These are phyloP conservation scores for Osmoderma eremita DNA, from an alignment of 2,888 invertebrate species.

Conservation along the genomic window DNA sequence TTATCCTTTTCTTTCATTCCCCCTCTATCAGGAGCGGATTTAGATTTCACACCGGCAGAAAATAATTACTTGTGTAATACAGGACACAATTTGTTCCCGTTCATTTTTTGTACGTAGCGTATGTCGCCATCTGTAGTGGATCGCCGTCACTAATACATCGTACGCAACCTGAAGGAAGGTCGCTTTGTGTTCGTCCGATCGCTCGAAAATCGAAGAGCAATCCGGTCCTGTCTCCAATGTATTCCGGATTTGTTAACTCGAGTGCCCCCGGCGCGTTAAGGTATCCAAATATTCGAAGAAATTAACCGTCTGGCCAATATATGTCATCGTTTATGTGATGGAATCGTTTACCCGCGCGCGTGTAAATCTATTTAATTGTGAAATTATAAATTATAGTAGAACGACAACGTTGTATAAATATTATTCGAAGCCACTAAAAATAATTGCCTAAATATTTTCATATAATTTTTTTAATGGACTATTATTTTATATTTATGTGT, in stretches of 20 bases:
- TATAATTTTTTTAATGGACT: slow-evolving; percentile 34
- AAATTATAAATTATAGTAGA: slow-evolving; percentile 37
- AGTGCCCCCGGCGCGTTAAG: slow-evolving; percentile 14
- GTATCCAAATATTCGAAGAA: slow-evolving; percentile 31
- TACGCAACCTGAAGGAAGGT: too few species aligned
- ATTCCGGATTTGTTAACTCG: slow-evolving; percentile 25
- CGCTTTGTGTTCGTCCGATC: too few species aligned
- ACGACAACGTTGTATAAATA: slow-evolving; percentile 37
- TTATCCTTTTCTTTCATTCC: slow-evolving; percentile 22
- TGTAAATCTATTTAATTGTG: slow-evolving; percentile 36
- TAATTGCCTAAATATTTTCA: slow-evolving; percentile 36
- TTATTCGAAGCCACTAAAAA: slow-evolving; percentile 33
- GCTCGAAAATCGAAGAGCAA: neutral
- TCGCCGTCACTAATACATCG: too few species aligned
- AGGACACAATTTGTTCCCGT: too few species aligned
- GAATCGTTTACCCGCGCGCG: slow-evolving; percentile 33
- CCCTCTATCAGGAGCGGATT: slow-evolving; percentile 10
- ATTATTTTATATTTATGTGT: slow-evolving; percentile 32
- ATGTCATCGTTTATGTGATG: slow-evolving; percentile 39
- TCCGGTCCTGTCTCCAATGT: slow-evolving; percentile 8
- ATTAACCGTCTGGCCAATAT: slow-evolving; percentile 41
- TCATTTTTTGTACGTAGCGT: too few species aligned
- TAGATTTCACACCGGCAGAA: neutral
- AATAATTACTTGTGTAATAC: too few species aligned
- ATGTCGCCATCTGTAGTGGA: too few species aligned